Percentiles rank a stretch among this genome's conserved stretches.
Evolutionary conservation across 2,888 invertebrate genomes (phyloP).

Genomic region (Desoria tigrina): DNA sequence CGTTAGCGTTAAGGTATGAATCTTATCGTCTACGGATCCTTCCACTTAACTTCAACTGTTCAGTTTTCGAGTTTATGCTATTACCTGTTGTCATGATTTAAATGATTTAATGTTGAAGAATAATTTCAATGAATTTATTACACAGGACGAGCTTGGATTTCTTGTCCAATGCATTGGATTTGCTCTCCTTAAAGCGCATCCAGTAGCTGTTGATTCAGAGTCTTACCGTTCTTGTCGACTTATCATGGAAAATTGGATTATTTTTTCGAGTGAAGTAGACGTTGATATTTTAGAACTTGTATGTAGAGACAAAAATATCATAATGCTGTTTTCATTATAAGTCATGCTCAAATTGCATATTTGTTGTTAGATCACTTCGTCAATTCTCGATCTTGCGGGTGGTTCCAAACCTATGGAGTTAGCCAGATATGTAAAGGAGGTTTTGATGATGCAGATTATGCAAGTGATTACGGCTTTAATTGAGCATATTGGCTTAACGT

Average conservation of each 20-base stretch:
- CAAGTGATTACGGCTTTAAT: slow-evolving; percentile 45
- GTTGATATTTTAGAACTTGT: slow-evolving; percentile 18
- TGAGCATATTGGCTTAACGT: slow-evolving; percentile 35
- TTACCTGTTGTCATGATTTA: not conserved
- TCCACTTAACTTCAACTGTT: too few species aligned
- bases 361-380: slow-evolving; percentile 18
- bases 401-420: slow-evolving; percentile 30
- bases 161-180: slow-evolving; percentile 41
- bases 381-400: not conserved
- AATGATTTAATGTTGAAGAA: not conserved
- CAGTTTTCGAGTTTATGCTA: not conserved
- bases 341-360: not conserved
- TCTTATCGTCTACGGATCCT: too few species aligned
- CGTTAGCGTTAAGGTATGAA: not conserved
- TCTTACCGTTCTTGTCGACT: slow-evolving; percentile 26
- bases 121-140: slow-evolving; percentile 13
- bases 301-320: slow-evolving; percentile 14
- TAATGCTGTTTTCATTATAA: slow-evolving; percentile 6
- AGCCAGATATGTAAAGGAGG: slow-evolving; percentile 29
- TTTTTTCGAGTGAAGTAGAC: slow-evolving; percentile 4
- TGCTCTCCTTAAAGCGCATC: slow-evolving; percentile 32
- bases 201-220: slow-evolving; percentile 4
- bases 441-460: slow-evolving; percentile 34
- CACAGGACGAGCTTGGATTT: slow-evolving; percentile 47
- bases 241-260: slow-evolving; percentile 20